phyloP scores from a whole-genome alignment of 2,888 invertebrate species.

The Dorcus parallelipipedus region DNA sequence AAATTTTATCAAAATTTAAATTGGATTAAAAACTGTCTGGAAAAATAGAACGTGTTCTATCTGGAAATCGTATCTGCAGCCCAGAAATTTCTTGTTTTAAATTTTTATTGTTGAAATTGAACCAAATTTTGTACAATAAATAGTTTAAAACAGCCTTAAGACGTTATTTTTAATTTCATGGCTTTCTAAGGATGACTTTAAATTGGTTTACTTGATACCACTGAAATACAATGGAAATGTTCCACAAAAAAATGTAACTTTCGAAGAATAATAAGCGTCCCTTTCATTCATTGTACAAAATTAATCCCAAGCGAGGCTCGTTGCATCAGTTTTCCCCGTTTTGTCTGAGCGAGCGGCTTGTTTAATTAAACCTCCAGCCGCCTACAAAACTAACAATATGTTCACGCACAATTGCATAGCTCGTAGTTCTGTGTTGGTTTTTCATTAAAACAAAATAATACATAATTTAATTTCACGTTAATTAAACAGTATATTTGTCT shows the following conservation, averaged over 20 bases:
- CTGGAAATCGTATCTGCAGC: no score
- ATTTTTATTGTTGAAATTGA: no score
- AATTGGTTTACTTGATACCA: no score
- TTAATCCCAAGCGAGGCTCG: constrained; percentile 1
- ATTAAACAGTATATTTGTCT: constrained; percentile 1
- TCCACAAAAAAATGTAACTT: not conserved
- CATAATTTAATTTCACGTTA: constrained; percentile 2
- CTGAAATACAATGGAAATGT: no score
- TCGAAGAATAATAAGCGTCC: constrained; percentile 16
- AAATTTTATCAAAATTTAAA: no score
- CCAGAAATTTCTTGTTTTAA: no score
- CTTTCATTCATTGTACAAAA: constrained; percentile 14
- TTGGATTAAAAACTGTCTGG: no score
- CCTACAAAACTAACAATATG: constrained; percentile 22
- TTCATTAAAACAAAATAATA: constrained; percentile 5
- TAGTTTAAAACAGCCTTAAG: no score
- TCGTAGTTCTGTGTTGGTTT: constrained; percentile 17
- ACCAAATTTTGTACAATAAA: no score
- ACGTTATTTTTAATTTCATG: no score
- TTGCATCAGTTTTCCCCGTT: constrained; percentile 21
- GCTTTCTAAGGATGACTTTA: no score
- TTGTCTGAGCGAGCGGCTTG: constrained; percentile 17
- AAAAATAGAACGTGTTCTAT: no score
- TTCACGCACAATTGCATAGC: constrained; percentile 21
- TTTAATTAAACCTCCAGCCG: constrained; percentile 22